Percentiles rank a stretch among this genome's conserved stretches.
phyloP scores from a whole-genome alignment of 2,797 vertebrate genomes.

The Gambelia wislizenii region DNA sequence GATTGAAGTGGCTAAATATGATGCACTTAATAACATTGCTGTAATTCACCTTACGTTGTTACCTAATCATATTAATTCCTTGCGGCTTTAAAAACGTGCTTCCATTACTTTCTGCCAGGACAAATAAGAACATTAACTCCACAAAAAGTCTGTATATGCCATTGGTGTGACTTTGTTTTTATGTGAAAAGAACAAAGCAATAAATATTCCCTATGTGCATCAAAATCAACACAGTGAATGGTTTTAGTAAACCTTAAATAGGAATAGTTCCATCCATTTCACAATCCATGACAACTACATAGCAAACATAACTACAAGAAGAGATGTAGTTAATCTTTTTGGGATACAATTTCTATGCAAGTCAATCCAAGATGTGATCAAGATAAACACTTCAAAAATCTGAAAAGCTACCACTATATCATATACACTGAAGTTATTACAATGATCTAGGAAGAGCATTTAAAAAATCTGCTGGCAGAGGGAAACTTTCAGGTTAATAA shows the following conservation, averaged over 20 bases:
- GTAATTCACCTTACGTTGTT: not conserved
- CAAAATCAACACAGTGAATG: not conserved
- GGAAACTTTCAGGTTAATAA: not conserved
- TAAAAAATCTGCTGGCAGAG: too few species aligned
- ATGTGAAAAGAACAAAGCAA: not conserved
- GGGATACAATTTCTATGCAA: not conserved
- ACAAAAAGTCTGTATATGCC: not conserved
- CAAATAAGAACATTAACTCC: not conserved
- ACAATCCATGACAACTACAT: rapidly evolving
- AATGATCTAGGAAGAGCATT: not conserved
- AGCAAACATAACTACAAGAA: not conserved
- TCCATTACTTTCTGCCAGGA: not conserved
- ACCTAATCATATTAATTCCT: not conserved
- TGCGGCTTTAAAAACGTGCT: not conserved
- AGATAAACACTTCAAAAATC: not conserved
- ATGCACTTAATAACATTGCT: not conserved
- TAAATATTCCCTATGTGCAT: not conserved
- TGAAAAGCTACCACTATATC: not conserved
- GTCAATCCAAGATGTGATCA: not conserved
- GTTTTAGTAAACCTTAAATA: not conserved
- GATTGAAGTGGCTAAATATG: not conserved
- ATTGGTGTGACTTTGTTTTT: not conserved
- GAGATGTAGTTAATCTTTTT: not conserved
- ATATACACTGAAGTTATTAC: not conserved
- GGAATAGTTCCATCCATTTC: not conserved